Evolutionary conservation across 2,113 vertebrate genomes (phyloP).

Genomic region (Ammodytes dubius): DNA sequence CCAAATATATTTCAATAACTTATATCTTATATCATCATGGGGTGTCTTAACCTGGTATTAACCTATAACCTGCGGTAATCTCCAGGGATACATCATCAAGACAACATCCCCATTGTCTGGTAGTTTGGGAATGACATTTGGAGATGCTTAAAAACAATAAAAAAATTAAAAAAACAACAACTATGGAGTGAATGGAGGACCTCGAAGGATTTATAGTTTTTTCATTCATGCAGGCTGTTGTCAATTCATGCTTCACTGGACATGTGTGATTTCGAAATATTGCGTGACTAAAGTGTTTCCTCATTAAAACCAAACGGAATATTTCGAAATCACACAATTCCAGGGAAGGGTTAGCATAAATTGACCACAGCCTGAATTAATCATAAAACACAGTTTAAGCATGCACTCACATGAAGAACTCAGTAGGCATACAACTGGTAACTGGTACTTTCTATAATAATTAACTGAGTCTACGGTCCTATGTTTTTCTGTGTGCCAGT

Average conservation of each 20-base stretch:
- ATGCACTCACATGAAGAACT: not conserved
- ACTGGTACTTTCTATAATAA: not conserved
- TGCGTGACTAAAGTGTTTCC: slow-evolving; percentile 26
- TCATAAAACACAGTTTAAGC: not conserved
- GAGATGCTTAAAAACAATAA: not conserved
- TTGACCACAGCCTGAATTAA: not conserved
- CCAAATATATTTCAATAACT: not conserved
- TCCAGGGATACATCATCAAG: not conserved
- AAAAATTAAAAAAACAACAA: no score
- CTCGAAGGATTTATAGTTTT: slow-evolving; percentile 42
- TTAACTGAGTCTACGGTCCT: not conserved
- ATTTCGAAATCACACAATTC: no score
- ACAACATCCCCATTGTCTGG: no score
- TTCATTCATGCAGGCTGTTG: slow-evolving; percentile 7
- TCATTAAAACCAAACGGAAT: slow-evolving; percentile 5
- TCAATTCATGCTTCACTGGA: not conserved
- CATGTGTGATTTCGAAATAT: slow-evolving; percentile 12
- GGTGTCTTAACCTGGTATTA: not conserved
- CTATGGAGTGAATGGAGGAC: not conserved
- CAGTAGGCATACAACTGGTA: not conserved
- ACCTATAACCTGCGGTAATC: not conserved
- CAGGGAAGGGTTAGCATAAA: no score
- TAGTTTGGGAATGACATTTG: not conserved
- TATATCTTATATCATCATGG: no score
- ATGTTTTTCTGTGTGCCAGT: slow-evolving; percentile 1